These are phyloP conservation scores for Prunella himalayana DNA, from an alignment of 2,113 vertebrate genomes.

Conservation along the genomic window DNA sequence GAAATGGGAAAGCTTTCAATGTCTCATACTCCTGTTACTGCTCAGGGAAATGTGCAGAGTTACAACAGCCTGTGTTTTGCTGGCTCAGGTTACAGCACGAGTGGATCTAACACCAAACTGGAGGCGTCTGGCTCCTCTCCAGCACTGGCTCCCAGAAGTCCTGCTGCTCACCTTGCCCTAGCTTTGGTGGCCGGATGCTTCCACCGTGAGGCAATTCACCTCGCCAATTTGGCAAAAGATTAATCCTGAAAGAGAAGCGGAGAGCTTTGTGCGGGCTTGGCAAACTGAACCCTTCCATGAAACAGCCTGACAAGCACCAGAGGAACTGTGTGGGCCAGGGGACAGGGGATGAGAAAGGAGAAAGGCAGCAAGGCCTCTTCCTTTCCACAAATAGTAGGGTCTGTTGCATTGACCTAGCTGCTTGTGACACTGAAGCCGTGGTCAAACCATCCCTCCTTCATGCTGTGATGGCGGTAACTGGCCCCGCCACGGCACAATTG, in stretches of 20 bases:
- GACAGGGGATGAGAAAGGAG: not conserved
- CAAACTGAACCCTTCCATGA: not conserved
- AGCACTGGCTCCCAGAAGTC: not conserved
- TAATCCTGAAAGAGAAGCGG: not conserved
- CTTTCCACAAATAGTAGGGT: not conserved
- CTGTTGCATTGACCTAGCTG: not conserved
- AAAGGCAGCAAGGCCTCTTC: not conserved
- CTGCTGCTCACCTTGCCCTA: conserved; percentile 37
- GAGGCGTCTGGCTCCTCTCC: not conserved
- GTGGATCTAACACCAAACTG: not conserved
- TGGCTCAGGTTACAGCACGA: not conserved
- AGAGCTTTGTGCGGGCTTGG: not conserved
- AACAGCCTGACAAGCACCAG: not conserved
- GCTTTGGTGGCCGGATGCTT: not conserved
- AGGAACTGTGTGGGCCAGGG: not conserved
- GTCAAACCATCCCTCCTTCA: not conserved
- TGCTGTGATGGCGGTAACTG: not conserved
- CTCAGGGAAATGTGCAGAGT: not conserved
- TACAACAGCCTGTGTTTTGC: not conserved
- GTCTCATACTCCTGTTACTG: not conserved
- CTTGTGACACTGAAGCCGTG: not conserved
- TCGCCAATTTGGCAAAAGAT: not conserved
- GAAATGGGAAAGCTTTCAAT: not conserved
- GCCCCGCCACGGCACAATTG: not conserved
- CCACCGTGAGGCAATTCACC: not conserved